Conservation (phyloP, 2,888 invertebrate genomes). For the Elysia crispata region DNA sequence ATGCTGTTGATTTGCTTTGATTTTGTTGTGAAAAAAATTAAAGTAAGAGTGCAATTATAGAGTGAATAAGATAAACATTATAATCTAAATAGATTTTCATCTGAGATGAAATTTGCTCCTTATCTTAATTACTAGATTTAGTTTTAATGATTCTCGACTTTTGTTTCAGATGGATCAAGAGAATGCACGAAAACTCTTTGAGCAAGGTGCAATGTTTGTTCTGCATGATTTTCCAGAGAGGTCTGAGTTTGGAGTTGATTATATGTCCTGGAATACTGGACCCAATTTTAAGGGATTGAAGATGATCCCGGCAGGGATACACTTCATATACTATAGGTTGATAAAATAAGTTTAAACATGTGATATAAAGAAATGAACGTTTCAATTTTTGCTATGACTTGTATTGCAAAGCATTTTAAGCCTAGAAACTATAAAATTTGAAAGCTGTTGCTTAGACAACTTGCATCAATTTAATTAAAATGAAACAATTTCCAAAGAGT, state of each 20-base stretch:
- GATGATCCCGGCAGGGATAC: slow-evolving; percentile 98
- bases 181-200: slow-evolving; percentile 85
- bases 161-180: slow-evolving; percentile 80
- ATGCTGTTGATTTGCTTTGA: no score
- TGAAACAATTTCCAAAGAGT: no score
- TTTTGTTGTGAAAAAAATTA: no score
- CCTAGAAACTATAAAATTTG: no score
- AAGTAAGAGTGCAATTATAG: no score
- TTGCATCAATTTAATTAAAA: no score
- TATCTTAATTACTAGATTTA: background rate
- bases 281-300: slow-evolving; percentile 96
- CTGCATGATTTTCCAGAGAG: slow-evolving; percentile 90
- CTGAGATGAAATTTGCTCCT: background rate
- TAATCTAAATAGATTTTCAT: no score
- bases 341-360: background rate
- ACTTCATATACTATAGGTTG: slow-evolving; percentile 91
- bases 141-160: background rate
- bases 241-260: slow-evolving; percentile 97
- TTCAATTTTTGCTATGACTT: background rate
- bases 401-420: no score
- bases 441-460: no score
- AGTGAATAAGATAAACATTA: no score
- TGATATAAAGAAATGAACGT: no score
- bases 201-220: slow-evolving; percentile 89
- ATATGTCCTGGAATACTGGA: slow-evolving; percentile 92